Evolutionary conservation across 2,888 invertebrate species (phyloP), one percentile per base, ranked within the genome.

Genomic region (Conistra vaccinii): DNA sequence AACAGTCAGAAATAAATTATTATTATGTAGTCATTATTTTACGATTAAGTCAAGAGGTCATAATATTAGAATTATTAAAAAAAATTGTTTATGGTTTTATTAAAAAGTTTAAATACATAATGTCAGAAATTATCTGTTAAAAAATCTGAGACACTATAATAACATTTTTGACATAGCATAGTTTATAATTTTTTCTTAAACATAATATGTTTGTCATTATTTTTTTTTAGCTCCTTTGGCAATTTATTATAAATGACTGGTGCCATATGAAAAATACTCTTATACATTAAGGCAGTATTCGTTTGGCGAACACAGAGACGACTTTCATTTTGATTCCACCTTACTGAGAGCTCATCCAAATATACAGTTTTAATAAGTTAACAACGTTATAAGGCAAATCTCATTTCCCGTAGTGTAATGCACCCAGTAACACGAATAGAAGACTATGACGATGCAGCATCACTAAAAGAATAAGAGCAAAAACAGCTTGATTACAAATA

Each of bases 401-500:
- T 10, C 14, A 23, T 26, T 51, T 48, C 10, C 26, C 10, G 20
- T 17, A 17, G 17, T 20, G 20, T 39, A 39, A 14, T 35, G 23
- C 9, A 5, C 17, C 17, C 4, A 53, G 23, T n/a, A n/a, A n/a
- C n/a, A n/a, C n/a, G n/a, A n/a, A 17, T 6, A 26, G 4, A 70
- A 6, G 17, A n/a, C n/a, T 17, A 23, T n/a, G 10, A 66, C 17
- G 66, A 12, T 55, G 26, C 26, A 26, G 12, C 32, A 7, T 45
- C 67, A 32, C n/a, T 1, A n/a, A 66, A 20, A 32, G 2, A 32
- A 45, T n/a, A 5, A 32, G 20, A 32, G 17, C n/a, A 68, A 35
- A 68, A 7, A 61, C 17, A 17, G 12, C 7, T 53, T n/a, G 23
- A 69, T 39, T 51, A n/a, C 39, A 70, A 70, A 70, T 39, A 7